phyloP scores from a whole-genome alignment of 1,140 invertebrate species.

The Heliconius melpomene region DNA sequence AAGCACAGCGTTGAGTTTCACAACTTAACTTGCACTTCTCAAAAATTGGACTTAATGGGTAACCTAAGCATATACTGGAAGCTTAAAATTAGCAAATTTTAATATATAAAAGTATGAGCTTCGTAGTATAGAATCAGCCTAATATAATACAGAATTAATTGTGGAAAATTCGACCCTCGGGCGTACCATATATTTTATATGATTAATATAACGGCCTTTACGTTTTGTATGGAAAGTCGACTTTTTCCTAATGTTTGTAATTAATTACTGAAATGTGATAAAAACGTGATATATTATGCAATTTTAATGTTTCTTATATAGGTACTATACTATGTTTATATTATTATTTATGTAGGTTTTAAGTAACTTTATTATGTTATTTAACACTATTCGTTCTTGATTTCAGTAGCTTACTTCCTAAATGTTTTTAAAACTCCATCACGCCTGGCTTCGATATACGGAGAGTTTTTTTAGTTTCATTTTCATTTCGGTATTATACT shows the following conservation, averaged over 20 bases:
- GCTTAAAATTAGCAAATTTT: not conserved
- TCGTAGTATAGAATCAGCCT: not conserved
- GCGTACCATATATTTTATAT: constrained; percentile 49
- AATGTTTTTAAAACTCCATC: too few species aligned
- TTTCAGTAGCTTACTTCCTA: too few species aligned
- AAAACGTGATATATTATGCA: constrained; percentile 40
- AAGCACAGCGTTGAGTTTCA: too few species aligned
- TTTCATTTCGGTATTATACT: constrained; percentile 40
- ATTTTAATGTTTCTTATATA: constrained; percentile 26
- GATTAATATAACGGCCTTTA: constrained; percentile 50
- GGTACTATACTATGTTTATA: not conserved
- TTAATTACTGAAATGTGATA: constrained; percentile 44
- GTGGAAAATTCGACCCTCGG: constrained; percentile 40
- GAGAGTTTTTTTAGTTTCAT: not conserved
- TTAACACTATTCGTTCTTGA: not conserved
- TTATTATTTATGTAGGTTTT: not conserved
- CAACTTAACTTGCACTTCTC: too few species aligned
- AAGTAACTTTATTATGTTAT: not conserved
- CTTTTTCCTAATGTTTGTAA: constrained; percentile 42
- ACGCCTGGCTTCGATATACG: too few species aligned
- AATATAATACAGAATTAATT: constrained; percentile 15
- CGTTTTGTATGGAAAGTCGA: constrained; percentile 41
- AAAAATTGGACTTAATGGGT: not conserved
- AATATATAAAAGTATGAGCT: not conserved
- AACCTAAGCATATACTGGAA: not conserved